Percentiles rank a stretch among this genome's conserved stretches.
Conservation (phyloP, 1,140 invertebrate genomes). For the Zelostemma sp. region DNA sequence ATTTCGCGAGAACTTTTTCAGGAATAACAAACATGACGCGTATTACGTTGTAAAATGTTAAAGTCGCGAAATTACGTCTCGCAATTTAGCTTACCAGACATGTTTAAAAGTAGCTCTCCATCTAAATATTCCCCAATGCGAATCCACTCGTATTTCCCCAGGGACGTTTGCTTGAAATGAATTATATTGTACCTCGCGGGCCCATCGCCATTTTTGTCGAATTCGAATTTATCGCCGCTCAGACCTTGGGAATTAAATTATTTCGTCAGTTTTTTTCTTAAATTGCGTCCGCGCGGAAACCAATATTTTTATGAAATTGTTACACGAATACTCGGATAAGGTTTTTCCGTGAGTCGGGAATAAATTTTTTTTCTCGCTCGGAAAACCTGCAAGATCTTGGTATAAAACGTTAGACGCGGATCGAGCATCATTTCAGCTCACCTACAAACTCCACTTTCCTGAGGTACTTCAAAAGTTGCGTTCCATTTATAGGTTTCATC, state of each 20-base stretch:
- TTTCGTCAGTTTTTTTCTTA: constrained; percentile 22
- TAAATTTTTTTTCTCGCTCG: neutral
- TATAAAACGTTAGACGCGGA: neutral
- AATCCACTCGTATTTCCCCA: constrained; percentile 85
- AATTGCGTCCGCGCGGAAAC: constrained; percentile 31
- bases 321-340: neutral
- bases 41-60: too few relatives aligned
- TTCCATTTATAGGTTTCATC: constrained; percentile 91
- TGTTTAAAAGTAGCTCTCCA: constrained; percentile 83
- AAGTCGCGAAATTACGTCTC: neutral
- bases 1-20: neutral
- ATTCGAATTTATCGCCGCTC: constrained; percentile 90
- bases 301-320: neutral
- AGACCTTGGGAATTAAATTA: constrained; percentile 73
- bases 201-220: constrained; percentile 90
- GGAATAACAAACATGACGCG: neutral
- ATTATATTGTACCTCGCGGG: constrained; percentile 95
- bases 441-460: constrained; percentile 87
- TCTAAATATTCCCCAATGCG: constrained; percentile 87
- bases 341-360: neutral
- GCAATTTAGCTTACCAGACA: constrained; percentile 76
- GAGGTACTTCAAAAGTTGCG: constrained; percentile 84
- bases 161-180: constrained; percentile 88
- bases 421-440: constrained; percentile 54
- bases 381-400: neutral